phyloP scores from a whole-genome alignment of 2,888 invertebrate genomes.

The Cerceris rybyensis region DNA sequence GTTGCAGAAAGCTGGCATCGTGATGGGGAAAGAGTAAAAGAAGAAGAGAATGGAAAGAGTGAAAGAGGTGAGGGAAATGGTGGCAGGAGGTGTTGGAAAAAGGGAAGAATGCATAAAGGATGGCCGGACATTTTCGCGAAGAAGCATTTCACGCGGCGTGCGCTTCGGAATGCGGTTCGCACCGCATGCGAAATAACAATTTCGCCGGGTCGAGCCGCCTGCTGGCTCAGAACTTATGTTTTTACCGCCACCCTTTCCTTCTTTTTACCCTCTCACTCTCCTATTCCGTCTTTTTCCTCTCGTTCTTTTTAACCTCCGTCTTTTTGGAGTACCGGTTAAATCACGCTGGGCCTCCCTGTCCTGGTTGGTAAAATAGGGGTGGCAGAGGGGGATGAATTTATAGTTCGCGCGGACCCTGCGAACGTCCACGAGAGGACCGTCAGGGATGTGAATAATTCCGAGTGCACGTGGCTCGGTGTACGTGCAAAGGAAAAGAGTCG shows the following conservation, averaged over 20 bases:
- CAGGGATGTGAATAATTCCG: constrained; percentile 68
- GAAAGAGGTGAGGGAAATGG: neutral
- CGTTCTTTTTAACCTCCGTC: constrained; percentile 7
- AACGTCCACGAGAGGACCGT: constrained; percentile 57
- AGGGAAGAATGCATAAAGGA: constrained; percentile 63
- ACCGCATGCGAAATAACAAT: constrained; percentile 71
- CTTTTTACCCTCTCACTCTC: constrained; percentile 16
- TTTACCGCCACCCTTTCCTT: constrained; percentile 1
- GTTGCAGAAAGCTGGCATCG: constrained; percentile 16
- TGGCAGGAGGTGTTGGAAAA: constrained; percentile 30
- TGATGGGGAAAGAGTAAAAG: constrained; percentile 24
- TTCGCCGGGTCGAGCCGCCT: constrained; percentile 45
- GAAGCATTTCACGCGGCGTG: constrained; percentile 63
- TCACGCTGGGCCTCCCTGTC: constrained; percentile 60
- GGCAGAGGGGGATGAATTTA: constrained; percentile 64
- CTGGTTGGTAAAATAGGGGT: neutral
- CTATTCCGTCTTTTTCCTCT: constrained; percentile 7
- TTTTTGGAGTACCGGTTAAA: constrained; percentile 62
- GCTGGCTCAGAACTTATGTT: constrained; percentile 40
- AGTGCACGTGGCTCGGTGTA: constrained; percentile 44
- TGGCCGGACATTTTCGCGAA: constrained; percentile 65
- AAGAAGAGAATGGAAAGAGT: constrained; percentile 7
- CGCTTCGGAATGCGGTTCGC: constrained; percentile 60
- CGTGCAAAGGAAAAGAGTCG: constrained; percentile 25
- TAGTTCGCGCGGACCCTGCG: constrained; percentile 60